These are phyloP conservation scores for Bombus confusus DNA, from an alignment of 1,140 invertebrate species.

Conservation along the genomic window DNA sequence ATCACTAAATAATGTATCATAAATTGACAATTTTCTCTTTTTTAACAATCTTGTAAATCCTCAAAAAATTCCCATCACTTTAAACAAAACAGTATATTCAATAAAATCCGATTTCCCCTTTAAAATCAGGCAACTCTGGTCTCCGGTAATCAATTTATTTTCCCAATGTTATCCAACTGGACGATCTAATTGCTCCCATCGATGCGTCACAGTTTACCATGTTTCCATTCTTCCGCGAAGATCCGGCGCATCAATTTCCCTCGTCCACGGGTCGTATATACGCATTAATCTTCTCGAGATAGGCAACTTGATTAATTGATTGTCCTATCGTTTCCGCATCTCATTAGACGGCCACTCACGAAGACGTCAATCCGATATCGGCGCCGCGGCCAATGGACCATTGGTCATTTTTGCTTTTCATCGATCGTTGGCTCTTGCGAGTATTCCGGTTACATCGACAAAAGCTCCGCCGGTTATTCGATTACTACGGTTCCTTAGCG, in stretches of 20 bases:
- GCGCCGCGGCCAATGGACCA: background rate
- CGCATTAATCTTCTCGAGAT: background rate
- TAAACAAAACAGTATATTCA: background rate
- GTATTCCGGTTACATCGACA: conserved; percentile 29
- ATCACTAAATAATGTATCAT: background rate
- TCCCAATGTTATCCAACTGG: background rate
- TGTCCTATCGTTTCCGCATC: conserved; percentile 5
- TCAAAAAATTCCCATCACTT: background rate
- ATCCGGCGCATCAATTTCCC: background rate
- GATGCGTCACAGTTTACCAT: background rate
- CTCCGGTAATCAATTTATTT: background rate
- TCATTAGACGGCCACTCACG: background rate
- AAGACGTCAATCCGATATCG: conserved; percentile 31
- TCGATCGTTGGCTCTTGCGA: conserved; percentile 44
- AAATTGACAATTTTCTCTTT: conserved; percentile 31
- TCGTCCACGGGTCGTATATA: background rate
- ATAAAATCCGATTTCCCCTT: background rate
- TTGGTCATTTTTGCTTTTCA: conserved; percentile 19
- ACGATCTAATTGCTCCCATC: background rate
- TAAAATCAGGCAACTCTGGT: no score
- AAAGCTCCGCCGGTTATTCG: conserved; percentile 32
- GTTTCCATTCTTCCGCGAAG: background rate
- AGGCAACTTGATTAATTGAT: conserved; percentile 23
- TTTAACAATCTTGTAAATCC: background rate
- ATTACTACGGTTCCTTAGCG: conserved; percentile 16